phyloP scores from a whole-genome alignment of 2,888 invertebrate genomes.

The Cataglyphis cursor region DNA sequence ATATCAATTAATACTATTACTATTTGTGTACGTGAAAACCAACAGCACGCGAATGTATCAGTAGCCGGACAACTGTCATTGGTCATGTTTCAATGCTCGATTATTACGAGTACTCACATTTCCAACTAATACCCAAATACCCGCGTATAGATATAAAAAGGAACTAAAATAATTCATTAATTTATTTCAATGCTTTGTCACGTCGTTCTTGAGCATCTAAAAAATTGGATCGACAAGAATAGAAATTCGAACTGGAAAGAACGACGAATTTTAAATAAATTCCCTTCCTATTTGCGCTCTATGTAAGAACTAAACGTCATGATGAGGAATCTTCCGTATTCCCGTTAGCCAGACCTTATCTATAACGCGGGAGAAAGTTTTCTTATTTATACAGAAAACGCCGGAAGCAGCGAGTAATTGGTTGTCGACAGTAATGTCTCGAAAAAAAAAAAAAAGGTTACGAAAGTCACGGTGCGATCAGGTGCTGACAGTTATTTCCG shows the following conservation, averaged over 20 bases:
- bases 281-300: conserved; percentile 13
- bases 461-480: conserved; percentile 20
- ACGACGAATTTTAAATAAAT: conserved; percentile 18
- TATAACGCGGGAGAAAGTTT: conserved; percentile 69
- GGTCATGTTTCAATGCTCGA: conserved; percentile 30
- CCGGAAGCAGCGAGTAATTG: conserved; percentile 43
- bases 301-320: conserved; percentile 37
- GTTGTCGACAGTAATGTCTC: conserved; percentile 36
- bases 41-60: neutral
- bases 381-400: conserved; percentile 64
- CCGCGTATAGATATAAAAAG: neutral
- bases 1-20: conserved; percentile 14
- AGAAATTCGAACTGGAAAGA: conserved; percentile 12
- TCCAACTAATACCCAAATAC: neutral
- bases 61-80: conserved; percentile 7
- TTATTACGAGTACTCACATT: conserved; percentile 16
- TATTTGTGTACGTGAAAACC: neutral
- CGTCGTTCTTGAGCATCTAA: neutral
- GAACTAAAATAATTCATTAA: neutral
- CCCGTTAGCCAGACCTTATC: conserved; percentile 26
- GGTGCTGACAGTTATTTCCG: neutral
- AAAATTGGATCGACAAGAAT: conserved; percentile 43
- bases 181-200: neutral
- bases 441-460: neutral
- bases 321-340: conserved; percentile 42